A percentile compares a stretch with the other conserved stretches of the same genome.
Conservation (phyloP, 2,888 invertebrate genomes). For the Eilema depressum region DNA sequence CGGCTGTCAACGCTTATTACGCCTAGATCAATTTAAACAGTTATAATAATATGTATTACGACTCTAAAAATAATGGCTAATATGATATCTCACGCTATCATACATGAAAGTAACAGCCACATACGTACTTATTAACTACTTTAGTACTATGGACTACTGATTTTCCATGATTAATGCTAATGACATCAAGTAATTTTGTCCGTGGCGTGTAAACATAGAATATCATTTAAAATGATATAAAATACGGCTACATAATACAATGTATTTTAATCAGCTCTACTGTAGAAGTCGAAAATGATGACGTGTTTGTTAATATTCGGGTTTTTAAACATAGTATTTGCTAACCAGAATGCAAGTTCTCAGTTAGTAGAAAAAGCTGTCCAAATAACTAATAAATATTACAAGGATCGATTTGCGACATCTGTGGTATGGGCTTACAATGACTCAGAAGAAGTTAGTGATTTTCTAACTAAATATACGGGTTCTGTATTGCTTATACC, state of each 20-base stretch:
- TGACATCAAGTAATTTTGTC: background rate
- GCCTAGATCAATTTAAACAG: background rate
- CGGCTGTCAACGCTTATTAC: background rate
- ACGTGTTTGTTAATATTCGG: background rate
- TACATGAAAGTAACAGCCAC: background rate
- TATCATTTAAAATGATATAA: conserved; percentile 7
- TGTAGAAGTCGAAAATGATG: conserved; percentile 17
- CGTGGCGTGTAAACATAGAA: background rate
- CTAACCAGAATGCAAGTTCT: conserved; percentile 15
- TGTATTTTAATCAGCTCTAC: background rate
- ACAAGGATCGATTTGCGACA: conserved; percentile 49
- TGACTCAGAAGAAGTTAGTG: conserved; percentile 43
- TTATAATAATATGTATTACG: background rate
- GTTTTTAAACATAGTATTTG: conserved; percentile 13
- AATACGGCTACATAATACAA: background rate
- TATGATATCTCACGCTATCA: background rate
- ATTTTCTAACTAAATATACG: conserved; percentile 53
- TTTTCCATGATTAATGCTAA: background rate
- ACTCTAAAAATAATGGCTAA: background rate
- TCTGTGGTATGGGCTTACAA: conserved; percentile 58
- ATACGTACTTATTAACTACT: background rate
- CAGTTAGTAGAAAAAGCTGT: conserved; percentile 53
- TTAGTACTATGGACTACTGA: background rate
- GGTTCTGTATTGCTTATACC: conserved; percentile 54
- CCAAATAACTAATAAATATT: conserved; percentile 56